Evolutionary conservation across 2,888 invertebrate genomes (phyloP).

Genomic region (Lamellibrachia satsuma): DNA sequence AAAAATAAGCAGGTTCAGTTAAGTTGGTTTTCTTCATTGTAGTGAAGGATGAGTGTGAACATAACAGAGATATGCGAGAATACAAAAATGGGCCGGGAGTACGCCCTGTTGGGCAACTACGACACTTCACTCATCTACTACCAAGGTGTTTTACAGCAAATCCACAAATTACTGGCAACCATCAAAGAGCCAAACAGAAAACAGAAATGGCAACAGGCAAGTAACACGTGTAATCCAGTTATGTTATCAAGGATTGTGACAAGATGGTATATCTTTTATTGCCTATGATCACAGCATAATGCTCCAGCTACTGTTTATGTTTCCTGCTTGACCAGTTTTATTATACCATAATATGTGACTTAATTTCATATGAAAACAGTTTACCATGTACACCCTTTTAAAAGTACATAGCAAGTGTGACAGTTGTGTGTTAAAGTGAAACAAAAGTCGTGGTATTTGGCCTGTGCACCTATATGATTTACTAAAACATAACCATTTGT

Average conservation of each 20-base stretch:
- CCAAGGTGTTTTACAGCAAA: constrained; percentile 90
- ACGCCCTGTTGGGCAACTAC: constrained; percentile 93
- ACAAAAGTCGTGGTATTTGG: too few relatives aligned
- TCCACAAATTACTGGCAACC: constrained; percentile 82
- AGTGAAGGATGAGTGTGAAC: constrained; percentile 32
- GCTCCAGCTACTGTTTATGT: background rate
- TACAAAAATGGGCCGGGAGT: constrained; percentile 92
- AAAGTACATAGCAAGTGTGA: too few relatives aligned
- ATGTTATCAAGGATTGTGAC: background rate
- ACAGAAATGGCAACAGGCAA: constrained; percentile 74
- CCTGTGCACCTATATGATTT: too few relatives aligned
- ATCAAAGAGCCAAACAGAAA: constrained; percentile 45
- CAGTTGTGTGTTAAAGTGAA: too few relatives aligned
- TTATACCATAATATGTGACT: background rate
- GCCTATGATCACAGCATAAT: background rate
- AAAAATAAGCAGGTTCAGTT: too few relatives aligned
- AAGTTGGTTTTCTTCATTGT: background rate
- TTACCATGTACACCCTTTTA: too few relatives aligned
- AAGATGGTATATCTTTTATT: background rate
- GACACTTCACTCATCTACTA: constrained; percentile 93
- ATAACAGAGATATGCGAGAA: constrained; percentile 73
- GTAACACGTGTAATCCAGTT: background rate
- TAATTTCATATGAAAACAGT: background rate
- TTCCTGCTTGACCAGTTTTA: background rate
- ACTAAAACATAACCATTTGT: too few relatives aligned